phyloP scores from a whole-genome alignment of 1,140 invertebrate genomes.

The Aleiodes sp. region DNA sequence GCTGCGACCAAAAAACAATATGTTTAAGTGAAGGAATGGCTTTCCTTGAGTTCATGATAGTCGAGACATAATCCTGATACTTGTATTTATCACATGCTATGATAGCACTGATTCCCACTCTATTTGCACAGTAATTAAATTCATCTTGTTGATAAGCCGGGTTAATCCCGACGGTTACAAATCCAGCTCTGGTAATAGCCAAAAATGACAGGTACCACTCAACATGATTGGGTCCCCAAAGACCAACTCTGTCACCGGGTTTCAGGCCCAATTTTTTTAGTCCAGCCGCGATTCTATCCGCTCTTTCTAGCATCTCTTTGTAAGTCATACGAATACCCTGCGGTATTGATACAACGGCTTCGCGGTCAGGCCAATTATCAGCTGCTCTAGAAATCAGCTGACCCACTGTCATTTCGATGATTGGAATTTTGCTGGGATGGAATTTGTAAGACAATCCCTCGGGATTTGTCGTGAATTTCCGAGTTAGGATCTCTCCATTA shows the following conservation, averaged over 20 bases:
- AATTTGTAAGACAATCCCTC: constrained; percentile 54
- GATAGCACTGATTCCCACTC: constrained; percentile 79
- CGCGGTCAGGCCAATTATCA: constrained; percentile 67
- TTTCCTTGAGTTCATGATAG: constrained; percentile 64
- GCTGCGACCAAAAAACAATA: constrained; percentile 67
- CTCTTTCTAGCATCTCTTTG: constrained; percentile 71
- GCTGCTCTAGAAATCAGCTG: constrained; percentile 69
- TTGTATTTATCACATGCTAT: constrained; percentile 75
- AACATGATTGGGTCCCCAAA: constrained; percentile 88
- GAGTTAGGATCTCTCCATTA: background rate
- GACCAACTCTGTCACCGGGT: constrained; percentile 83
- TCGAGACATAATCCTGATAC: constrained; percentile 77
- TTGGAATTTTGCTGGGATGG: constrained; percentile 67
- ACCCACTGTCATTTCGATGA: constrained; percentile 73
- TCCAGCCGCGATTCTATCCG: constrained; percentile 83
- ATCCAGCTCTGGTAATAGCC: constrained; percentile 82
- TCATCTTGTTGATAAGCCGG: constrained; percentile 83
- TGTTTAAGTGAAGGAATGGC: constrained; percentile 63
- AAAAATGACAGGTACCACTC: constrained; percentile 85
- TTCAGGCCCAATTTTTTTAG: constrained; percentile 80
- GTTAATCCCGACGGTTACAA: constrained; percentile 87
- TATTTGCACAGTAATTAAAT: constrained; percentile 81
- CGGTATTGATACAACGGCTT: constrained; percentile 71
- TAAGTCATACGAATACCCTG: constrained; percentile 74
- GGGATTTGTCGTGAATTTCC: background rate